Percentiles rank a stretch among this genome's conserved stretches.
Conservation (phyloP, 2,888 invertebrate species). For the Philonicus albiceps region DNA sequence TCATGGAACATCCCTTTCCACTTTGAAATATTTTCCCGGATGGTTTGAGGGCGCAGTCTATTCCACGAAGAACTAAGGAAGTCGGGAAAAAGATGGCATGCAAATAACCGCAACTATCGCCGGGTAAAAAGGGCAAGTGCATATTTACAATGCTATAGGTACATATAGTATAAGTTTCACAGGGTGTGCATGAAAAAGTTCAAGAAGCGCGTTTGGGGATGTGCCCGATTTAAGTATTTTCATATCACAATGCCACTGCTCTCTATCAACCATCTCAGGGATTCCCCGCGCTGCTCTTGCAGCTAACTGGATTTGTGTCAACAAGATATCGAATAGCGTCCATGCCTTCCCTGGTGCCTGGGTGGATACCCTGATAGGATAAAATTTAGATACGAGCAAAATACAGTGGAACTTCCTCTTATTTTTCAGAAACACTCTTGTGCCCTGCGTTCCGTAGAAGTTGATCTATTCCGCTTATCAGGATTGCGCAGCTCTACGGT, state of each 20-base stretch:
- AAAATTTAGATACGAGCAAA: neutral
- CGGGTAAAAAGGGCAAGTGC: neutral
- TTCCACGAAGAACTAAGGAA: neutral
- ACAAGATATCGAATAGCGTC: neutral
- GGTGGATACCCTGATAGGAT: neutral
- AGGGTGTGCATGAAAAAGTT: neutral
- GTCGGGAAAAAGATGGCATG: neutral
- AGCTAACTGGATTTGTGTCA: neutral
- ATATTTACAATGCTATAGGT: neutral
- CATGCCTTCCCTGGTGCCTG: neutral
- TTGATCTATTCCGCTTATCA: neutral
- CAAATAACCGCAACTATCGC: neutral
- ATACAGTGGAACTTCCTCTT: neutral
- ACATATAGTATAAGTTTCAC: neutral
- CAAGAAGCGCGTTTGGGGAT: neutral
- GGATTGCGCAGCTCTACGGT: neutral
- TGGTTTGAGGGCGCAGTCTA: neutral
- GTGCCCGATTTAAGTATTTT: neutral
- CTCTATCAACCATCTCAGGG: neutral
- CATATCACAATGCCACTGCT: neutral
- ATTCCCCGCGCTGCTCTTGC: neutral
- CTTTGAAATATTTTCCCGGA: neutral
- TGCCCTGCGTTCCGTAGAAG: neutral
- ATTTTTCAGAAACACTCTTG: neutral
- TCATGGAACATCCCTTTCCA: neutral